Conservation (phyloP, 2,113 vertebrate genomes). For the Ivindomyrus marchei region DNA sequence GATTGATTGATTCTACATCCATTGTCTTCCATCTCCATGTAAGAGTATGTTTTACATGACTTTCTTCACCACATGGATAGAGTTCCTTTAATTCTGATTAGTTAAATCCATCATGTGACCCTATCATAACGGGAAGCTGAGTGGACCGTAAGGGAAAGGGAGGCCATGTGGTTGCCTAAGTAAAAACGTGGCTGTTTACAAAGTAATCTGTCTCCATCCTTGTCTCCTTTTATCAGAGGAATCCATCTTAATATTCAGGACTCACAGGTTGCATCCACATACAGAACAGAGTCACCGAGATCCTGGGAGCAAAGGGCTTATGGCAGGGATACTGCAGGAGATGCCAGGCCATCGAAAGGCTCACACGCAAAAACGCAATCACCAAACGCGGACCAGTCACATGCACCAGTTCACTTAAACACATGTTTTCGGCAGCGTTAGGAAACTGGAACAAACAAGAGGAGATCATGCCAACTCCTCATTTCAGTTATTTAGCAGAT, state of each 20-base stretch:
- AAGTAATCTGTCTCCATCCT: too few relatives aligned
- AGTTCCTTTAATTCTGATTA: background rate
- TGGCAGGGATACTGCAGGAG: background rate
- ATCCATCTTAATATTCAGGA: background rate
- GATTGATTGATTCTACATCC: too few relatives aligned
- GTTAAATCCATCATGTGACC: background rate
- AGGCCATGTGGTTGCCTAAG: background rate
- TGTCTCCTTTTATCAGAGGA: background rate
- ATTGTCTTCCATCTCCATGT: too few relatives aligned
- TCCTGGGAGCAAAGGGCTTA: background rate
- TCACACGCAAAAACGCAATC: background rate
- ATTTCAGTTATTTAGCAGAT: too few relatives aligned
- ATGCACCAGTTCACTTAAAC: background rate
- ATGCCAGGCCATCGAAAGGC: background rate
- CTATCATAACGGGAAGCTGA: background rate
- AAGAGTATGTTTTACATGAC: too few relatives aligned
- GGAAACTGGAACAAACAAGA: too few relatives aligned
- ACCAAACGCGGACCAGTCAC: background rate
- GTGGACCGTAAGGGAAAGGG: background rate
- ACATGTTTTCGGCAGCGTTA: background rate
- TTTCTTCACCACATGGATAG: background rate
- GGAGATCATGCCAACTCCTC: too few relatives aligned
- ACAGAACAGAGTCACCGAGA: background rate
- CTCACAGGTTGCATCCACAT: background rate
- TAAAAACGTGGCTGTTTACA: background rate